Evolutionary conservation across 2,113 vertebrate genomes (phyloP).

Genomic region (Microtus richardsoni): DNA sequence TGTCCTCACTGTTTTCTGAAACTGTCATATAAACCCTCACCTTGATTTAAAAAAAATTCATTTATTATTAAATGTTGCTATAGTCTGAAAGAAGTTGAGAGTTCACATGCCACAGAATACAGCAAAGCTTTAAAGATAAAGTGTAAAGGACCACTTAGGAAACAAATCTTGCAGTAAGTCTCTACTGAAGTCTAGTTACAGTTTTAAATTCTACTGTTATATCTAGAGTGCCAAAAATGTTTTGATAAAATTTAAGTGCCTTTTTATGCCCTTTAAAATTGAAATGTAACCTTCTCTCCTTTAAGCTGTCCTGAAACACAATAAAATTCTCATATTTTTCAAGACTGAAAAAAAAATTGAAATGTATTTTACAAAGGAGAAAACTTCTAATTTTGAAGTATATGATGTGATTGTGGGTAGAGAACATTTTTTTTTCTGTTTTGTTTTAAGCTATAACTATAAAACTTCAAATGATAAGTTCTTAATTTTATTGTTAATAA

Average conservation of each 20-base stretch:
- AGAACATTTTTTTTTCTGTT: conserved; percentile 13
- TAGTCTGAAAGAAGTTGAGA: conserved; percentile 39
- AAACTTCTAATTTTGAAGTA: conserved; percentile 45
- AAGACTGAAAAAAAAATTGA: no score
- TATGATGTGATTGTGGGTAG: not conserved
- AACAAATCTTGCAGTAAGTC: not conserved
- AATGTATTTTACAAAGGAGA: conserved; percentile 23
- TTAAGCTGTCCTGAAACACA: no score
- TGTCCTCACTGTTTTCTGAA: conserved; percentile 2
- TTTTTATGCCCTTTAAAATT: conserved; percentile 57
- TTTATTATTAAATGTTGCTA: conserved; percentile 39
- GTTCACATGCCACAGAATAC: not conserved
- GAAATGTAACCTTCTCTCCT: no score
- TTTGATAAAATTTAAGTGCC: conserved; percentile 41
- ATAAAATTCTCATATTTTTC: no score
- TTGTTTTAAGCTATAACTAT: conserved; percentile 11
- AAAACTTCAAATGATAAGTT: conserved; percentile 49
- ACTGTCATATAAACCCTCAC: not conserved
- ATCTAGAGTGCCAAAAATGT: conserved; percentile 8
- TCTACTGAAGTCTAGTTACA: conserved; percentile 32
- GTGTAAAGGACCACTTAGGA: conserved; percentile 19
- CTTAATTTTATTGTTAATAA: conserved; percentile 58
- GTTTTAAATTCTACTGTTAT: not conserved
- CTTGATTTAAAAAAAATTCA: conserved; percentile 48
- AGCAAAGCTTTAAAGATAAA: conserved; percentile 1